A percentile compares a stretch with the other conserved stretches of the same genome.
phyloP scores from a whole-genome alignment of 2,113 vertebrate species.

The Sapajus apella region DNA sequence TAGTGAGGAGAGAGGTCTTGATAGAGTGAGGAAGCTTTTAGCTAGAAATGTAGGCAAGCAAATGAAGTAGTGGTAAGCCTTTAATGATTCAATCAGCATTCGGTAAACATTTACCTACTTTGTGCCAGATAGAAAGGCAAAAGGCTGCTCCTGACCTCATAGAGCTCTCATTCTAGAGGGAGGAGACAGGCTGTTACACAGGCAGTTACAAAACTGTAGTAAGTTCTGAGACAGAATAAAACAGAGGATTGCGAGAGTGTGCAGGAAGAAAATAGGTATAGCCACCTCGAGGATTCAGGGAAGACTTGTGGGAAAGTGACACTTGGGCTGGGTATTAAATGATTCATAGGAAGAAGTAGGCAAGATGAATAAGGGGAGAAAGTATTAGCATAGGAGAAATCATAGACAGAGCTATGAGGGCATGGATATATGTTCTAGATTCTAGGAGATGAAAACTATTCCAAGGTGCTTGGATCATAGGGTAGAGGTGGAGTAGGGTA shows the following conservation, averaged over 20 bases:
- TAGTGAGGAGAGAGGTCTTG: not conserved
- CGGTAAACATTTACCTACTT: not conserved
- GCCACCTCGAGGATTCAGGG: not conserved
- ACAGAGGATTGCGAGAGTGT: not conserved
- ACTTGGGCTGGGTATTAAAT: constrained; percentile 13
- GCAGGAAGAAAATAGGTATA: not conserved
- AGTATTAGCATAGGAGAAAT: not conserved
- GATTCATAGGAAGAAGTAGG: not conserved
- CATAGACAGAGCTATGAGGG: not conserved
- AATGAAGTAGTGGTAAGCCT: not conserved
- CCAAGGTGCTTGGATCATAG: not conserved
- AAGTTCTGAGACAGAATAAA: constrained; percentile 10
- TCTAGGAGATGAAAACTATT: constrained; percentile 26
- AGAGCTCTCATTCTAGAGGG: constrained; percentile 14
- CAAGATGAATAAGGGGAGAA: not conserved
- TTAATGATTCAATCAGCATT: not conserved
- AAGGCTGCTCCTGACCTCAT: not conserved
- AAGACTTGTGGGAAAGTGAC: not conserved
- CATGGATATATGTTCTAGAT: not conserved
- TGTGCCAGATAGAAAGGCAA: constrained; percentile 8
- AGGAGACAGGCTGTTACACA: not conserved
- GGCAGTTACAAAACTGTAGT: not conserved
- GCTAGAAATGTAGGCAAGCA: not conserved
- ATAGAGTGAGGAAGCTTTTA: not conserved
- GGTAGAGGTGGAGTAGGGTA: not conserved